Conservation (phyloP, 2,888 invertebrate species). For the Papilio elwesi region DNA sequence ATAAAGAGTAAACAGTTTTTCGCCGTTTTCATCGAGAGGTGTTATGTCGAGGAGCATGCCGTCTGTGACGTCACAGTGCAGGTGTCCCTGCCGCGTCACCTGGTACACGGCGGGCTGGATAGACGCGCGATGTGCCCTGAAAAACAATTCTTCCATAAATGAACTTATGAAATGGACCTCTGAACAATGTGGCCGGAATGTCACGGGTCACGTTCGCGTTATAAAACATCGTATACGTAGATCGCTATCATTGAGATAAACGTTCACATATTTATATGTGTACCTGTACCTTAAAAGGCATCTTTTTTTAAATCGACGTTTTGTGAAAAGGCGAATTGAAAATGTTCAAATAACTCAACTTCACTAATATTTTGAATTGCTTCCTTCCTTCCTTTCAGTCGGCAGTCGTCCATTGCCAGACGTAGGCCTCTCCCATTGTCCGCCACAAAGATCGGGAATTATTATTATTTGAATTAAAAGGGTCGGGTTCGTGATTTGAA, state of each 20-base stretch:
- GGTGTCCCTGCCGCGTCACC: slow-evolving; percentile 88
- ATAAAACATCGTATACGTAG: slow-evolving; percentile 13
- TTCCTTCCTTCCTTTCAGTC: too few relatives aligned
- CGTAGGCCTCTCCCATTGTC: too few relatives aligned
- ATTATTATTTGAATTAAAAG: too few relatives aligned
- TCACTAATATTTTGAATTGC: too few relatives aligned
- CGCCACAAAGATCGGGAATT: too few relatives aligned
- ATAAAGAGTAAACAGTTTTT: slow-evolving; percentile 87
- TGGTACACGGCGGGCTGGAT: slow-evolving; percentile 87
- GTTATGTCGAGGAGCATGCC: slow-evolving; percentile 88
- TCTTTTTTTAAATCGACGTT: too few relatives aligned
- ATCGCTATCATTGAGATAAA: background rate
- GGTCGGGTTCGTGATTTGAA: too few relatives aligned
- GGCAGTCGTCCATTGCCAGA: too few relatives aligned
- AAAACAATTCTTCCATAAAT: slow-evolving; percentile 45
- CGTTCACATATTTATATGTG: background rate
- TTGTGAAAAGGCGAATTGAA: too few relatives aligned
- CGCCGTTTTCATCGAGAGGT: slow-evolving; percentile 86
- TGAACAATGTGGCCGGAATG: slow-evolving; percentile 23
- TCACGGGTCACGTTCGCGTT: slow-evolving; percentile 33
- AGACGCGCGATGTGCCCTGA: slow-evolving; percentile 82
- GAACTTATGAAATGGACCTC: slow-evolving; percentile 33
- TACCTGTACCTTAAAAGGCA: too few relatives aligned
- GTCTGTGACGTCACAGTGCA: slow-evolving; percentile 88
- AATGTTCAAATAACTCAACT: too few relatives aligned